Base-by-base conservation (phyloP, 2,888 invertebrate genomes). In the Petrolisthes manimaculis region DNA sequence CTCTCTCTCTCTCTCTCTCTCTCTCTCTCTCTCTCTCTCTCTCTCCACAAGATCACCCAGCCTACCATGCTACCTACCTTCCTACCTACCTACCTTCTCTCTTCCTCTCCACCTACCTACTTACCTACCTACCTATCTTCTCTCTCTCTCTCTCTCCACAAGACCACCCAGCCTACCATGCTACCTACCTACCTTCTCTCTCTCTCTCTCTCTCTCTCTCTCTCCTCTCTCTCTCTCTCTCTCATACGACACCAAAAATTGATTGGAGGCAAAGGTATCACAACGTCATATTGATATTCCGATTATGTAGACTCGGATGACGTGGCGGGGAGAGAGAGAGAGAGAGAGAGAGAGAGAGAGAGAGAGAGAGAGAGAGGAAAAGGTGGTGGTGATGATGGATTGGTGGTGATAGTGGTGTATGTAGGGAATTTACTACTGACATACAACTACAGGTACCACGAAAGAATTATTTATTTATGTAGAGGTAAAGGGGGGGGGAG, bases 71-170 rank as follows among this genome's bases (percentile, higher is more conserved):
- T 0, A 18, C 67, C 4, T 21, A 8, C 61, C 24, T 67, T n/a
- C 37, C 0, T 51, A 21, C 37, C 24, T 24, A 18, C 5, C 14
- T 24, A 4, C 21, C 61, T 21, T 12, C 61, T 51, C 3, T 21
- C 4, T 21, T 8, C 3, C 55, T 9, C 18, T 51, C 54, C n/a
- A 18, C 18, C 83, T 83, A 6, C 21, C 21, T 12, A 9, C 51
- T 24, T 12, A 4, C 55, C 21, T 12, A 9, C 71, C 51, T 56
- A 56, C 18, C 37, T 69, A 51, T 83, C n/a, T 55, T 56, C 37
- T 56, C 75, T 75, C 21, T 55, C 75, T 56, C 24, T 56, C 83
- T 74, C 51, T 53, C 74, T 55, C 74, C 51, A 24, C n/a, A 21
- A n/a, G 24, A 6, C 6, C n/a, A 8, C n/a, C 75, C n/a, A n/a